Evolutionary conservation across 2,888 invertebrate genomes (phyloP), one percentile per base, ranked within the genome.

Genomic region (Neoaliturus tenellus): DNA sequence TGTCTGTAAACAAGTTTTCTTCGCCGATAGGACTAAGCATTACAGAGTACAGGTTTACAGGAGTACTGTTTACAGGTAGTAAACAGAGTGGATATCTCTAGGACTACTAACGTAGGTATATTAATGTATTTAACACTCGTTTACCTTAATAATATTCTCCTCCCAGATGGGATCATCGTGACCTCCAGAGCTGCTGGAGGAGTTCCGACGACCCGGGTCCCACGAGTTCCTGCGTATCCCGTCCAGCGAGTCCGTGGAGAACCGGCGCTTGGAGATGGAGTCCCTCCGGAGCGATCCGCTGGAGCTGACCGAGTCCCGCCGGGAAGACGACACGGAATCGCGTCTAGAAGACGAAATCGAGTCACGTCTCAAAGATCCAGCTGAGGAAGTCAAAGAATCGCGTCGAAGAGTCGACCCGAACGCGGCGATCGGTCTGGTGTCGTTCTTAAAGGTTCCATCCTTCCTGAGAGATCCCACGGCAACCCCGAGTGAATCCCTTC

Each of bases 201-300:
- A 93, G 17, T 93, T 93, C 85, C 94, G 91, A 86, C 94, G 92
- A 82, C 93, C 93, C 0, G 93, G 92, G 88, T 95, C 95, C 95
- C 95, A 95, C 73, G 93, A 93, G 88, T 93, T 93, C 86, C 95
- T 93, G 91, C 94, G 93, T 73, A 90, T 89, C 85, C 93, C 92
- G 88, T 95, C 95, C 90, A 96, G 89, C 0, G 95, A 95, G 90
- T 96, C 95, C 48, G 94, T 94, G 0, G 95, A 95, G 82, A 92
- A 92, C 85, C 93, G 90, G 84, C 92, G 88, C 84, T 90, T 89
- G 69, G 90, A 90, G 58, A 91, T 90, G 73, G 91, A 92, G 71
- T 92, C 90, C 88, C 94, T 86, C 44, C 87, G 69, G 75, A 80
- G 80, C 31, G 85, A 83, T 25, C 85, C 86, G 73, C 81, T 82